A percentile compares a stretch with the other conserved stretches of the same genome.
These are phyloP conservation scores for Lepidostoma basale DNA, from an alignment of 1,140 invertebrate genomes.

Conservation along the genomic window DNA sequence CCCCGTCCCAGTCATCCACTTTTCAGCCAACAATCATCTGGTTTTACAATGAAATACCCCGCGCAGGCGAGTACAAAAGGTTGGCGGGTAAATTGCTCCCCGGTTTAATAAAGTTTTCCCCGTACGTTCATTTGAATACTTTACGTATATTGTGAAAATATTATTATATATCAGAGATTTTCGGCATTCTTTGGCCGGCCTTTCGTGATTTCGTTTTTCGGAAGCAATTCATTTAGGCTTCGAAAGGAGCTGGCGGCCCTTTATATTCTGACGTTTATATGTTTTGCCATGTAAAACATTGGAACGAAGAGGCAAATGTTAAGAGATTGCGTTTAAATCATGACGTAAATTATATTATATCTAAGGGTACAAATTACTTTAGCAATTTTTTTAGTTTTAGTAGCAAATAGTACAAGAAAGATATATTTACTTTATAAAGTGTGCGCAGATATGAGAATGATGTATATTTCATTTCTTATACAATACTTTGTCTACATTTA, in stretches of 20 bases:
- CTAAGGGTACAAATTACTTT: no score
- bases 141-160: constrained; percentile 47
- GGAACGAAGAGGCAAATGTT: neutral
- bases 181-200: constrained; percentile 35
- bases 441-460: no score
- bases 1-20: neutral
- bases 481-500: no score
- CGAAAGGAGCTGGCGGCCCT: neutral
- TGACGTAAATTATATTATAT: no score
- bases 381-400: no score
- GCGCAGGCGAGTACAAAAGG: constrained; percentile 42
- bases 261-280: constrained; percentile 1
- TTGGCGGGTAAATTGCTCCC: constrained; percentile 45
- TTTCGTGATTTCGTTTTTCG: constrained; percentile 17
- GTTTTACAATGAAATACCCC: constrained; percentile 40
- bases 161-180: constrained; percentile 44
- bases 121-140: constrained; percentile 46
- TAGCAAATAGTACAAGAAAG: no score
- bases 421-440: no score
- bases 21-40: constrained; percentile 34
- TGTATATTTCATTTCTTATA: no score
- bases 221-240: neutral
- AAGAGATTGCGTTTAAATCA: neutral
- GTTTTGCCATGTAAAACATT: neutral
- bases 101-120: constrained; percentile 47